phyloP scores from a whole-genome alignment of 2,888 invertebrate genomes.

The Chalcosyrphus nemorum region DNA sequence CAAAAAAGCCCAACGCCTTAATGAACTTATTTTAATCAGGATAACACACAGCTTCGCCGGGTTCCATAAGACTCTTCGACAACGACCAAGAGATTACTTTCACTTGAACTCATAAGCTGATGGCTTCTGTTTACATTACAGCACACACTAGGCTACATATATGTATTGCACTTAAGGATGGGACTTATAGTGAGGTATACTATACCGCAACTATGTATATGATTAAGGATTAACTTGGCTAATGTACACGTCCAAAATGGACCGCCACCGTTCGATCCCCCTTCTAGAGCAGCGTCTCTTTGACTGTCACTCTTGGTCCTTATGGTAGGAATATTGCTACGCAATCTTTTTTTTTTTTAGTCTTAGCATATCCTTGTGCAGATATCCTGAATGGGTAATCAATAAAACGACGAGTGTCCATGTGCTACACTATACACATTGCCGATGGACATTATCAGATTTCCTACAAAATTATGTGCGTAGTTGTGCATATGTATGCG shows the following conservation, averaged over 20 bases:
- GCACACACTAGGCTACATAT: neutral
- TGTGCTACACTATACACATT: conserved; percentile 12
- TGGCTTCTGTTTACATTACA: conserved; percentile 35
- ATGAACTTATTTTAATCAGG: conserved; percentile 35
- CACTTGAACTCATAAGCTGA: conserved; percentile 48
- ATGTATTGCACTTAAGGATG: conserved; percentile 36
- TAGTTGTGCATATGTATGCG: conserved; percentile 33
- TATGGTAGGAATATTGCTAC: neutral
- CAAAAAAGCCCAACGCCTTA: neutral
- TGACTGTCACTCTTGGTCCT: neutral
- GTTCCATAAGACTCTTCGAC: neutral
- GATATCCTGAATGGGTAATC: conserved; percentile 58
- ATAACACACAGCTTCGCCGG: neutral
- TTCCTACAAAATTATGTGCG: conserved; percentile 42
- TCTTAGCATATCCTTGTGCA: conserved; percentile 40
- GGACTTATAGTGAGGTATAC: conserved; percentile 16
- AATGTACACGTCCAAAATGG: conserved; percentile 54
- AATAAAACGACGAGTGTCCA: conserved; percentile 57
- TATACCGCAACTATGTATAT: conserved; percentile 48
- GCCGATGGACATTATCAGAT: conserved; percentile 61
- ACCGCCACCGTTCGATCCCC: neutral
- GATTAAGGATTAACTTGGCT: conserved; percentile 65
- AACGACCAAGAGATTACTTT: conserved; percentile 20
- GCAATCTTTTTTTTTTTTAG: neutral
- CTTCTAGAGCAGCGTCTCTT: no score